phyloP scores from a whole-genome alignment of 2,113 vertebrate species.

The Campylomormyrus tamandua region DNA sequence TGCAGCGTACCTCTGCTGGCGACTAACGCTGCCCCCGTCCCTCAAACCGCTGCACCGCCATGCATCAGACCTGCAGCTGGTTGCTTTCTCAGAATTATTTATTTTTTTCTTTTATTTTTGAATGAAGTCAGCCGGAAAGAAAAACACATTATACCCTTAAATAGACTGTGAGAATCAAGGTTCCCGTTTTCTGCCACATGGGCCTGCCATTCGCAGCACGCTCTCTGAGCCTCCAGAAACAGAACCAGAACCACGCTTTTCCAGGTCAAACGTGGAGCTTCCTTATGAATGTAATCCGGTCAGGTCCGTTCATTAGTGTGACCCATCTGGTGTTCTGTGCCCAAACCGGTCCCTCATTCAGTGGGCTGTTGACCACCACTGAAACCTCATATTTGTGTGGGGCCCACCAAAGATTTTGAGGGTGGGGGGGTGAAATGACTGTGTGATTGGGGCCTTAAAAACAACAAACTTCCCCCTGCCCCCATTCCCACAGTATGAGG shows the following conservation, averaged over 20 bases:
- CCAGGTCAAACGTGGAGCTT: neutral
- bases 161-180: neutral
- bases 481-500: neutral
- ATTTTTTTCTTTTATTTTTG: neutral
- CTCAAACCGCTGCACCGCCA: neutral
- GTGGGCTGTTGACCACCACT: neutral
- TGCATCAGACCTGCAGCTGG: constrained; percentile 14
- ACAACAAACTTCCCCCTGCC: neutral
- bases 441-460: too few species aligned
- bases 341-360: neutral
- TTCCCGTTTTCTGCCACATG: constrained; percentile 11
- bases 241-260: neutral
- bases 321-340: neutral
- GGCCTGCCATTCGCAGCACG: neutral
- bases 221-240: neutral
- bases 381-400: neutral
- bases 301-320: neutral
- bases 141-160: neutral
- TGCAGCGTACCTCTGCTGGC: constrained; percentile 20
- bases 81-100: constrained; percentile 9
- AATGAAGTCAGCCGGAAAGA: constrained; percentile 15
- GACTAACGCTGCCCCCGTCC: neutral
- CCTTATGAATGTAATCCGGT: neutral
- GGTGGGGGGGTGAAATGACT: too few species aligned
- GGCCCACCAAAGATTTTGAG: neutral